Base-by-base conservation (phyloP, 1,140 invertebrate genomes). In the Lepeophtheirus salmonis region DNA sequence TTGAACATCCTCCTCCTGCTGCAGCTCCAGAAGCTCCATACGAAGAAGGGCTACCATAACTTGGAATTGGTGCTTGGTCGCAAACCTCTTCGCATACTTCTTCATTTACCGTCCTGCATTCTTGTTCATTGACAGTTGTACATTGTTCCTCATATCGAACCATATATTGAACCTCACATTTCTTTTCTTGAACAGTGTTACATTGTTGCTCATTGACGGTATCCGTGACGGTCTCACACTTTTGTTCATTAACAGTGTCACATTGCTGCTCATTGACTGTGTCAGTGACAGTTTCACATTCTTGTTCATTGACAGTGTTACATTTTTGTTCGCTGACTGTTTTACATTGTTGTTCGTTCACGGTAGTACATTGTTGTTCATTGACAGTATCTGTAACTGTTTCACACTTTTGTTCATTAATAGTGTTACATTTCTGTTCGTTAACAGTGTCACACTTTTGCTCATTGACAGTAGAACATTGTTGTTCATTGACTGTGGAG, bases 231-330 rank as follows among this genome's bases (percentile, higher is more conserved):
- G 57, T 60, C 16, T 24, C 14, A 16, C 57, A 60, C 23, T 52
- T n/a, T 26, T 60, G 41, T 30, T 60, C 57, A 13, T 60, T 13
- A 13, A 60, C 57, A 16, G 57, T 60, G 30, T 17, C 49, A 21
- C 57, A 60, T 24, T 60, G 30, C n/a, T 60, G n/a, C 48, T 60
- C 57, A 51, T 60, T 60, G 30, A 60, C 41, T 20, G 55, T 57
- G 20, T 57, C 23, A 14, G 22, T 17, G 2, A 57, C 56, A 24
- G 23, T 24, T 2, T 17, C 14, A 17, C 57, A 60, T 51, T 60
- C 12, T 41, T 60, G 57, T 21, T 60, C 57, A 51, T 60, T 60
- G 18, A 60, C 57, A 3, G 57, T 60, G 12, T 14, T 14, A 16
- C 57, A 60, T 60, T 60, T 48, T 51, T 60, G 57, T 22, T 60